phyloP scores from a whole-genome alignment of 2,888 invertebrate genomes.

The Cotesia congregata region DNA sequence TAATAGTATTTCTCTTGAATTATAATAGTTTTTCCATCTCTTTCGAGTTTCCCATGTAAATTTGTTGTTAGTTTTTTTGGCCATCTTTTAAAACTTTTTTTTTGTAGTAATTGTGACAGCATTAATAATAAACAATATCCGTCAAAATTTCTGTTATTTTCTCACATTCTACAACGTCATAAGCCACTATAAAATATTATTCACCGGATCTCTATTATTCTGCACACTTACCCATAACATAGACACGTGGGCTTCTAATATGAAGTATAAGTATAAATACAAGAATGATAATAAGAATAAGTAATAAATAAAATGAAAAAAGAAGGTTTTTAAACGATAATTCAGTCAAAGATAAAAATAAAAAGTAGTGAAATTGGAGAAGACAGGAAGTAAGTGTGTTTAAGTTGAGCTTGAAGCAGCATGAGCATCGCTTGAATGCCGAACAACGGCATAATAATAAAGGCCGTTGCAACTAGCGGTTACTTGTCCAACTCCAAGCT shows the following conservation, averaged over 20 bases:
- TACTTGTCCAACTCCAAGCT: constrained; percentile 45
- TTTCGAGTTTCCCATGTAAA: too few species aligned
- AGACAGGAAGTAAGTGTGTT: constrained; percentile 17
- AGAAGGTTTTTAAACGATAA: background rate
- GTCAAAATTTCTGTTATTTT: constrained; percentile 13
- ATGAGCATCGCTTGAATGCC: constrained; percentile 43
- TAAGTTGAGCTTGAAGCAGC: constrained; percentile 8
- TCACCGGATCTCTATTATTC: too few species aligned
- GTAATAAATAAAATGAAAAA: too few species aligned
- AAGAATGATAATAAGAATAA: background rate
- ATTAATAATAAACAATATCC: constrained; percentile 20
- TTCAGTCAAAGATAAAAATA: background rate
- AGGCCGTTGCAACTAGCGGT: constrained; percentile 60
- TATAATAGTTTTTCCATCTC: too few species aligned
- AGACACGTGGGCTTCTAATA: background rate
- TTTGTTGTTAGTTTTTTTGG: background rate
- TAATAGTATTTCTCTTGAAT: too few species aligned
- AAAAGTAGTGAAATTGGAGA: constrained; percentile 11
- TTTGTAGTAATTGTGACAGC: background rate
- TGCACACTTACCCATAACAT: background rate
- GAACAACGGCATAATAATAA: constrained; percentile 59
- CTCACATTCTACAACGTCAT: too few species aligned
- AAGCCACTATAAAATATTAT: too few species aligned
- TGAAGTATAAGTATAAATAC: background rate
- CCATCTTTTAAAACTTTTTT: background rate